Base-by-base conservation (phyloP, 2,113 vertebrate species). In the Rousettus leschenaultii region DNA sequence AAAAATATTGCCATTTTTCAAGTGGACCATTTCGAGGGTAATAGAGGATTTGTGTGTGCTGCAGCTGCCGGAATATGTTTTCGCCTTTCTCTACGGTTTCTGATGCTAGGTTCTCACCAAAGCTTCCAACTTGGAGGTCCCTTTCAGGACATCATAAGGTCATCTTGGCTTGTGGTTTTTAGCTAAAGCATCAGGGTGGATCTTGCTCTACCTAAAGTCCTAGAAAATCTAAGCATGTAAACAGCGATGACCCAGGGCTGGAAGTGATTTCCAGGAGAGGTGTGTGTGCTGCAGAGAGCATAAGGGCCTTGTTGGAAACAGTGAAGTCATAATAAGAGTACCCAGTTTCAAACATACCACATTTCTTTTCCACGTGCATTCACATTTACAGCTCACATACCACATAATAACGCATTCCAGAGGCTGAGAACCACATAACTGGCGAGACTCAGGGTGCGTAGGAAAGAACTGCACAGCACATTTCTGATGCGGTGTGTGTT, bases 1-100 rank as follows among this genome's bases (percentile, higher is more conserved):
- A 77, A 96, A 96, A 97, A 98, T 93, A 85, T 95, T 97, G 96
- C 28, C 63, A 87, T 97, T 97, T 86, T 98, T 98, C 97, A 96
- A 97, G 75, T 91, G 95, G 92, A 61, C 9, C 70, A 92, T 97
- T 93, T 96, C 18, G 35, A 92, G 61, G 75, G 89, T 97, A 87
- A 94, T 66, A 95, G 96, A 95, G 80, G 89, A 87, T 97, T 97
- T 97, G 96, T 95, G 86, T 87, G 68, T 57, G 51, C 53, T 18
- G 19, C 21, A 66, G 77, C 74, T 70, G 22, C 51, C 7, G 8
- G 80, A 57, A 93, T 3, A 19, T 0, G 0, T 26, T 88, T 96
- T 78, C 78, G 86, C 19, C 24, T 95, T 94, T 21, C 90, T 87
- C 14, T 45, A 18, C 3, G 3, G 85, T 65, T 70, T 94, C 68